Conservation (phyloP, 2,888 invertebrate species). For the Meiosimyza decipiens region DNA sequence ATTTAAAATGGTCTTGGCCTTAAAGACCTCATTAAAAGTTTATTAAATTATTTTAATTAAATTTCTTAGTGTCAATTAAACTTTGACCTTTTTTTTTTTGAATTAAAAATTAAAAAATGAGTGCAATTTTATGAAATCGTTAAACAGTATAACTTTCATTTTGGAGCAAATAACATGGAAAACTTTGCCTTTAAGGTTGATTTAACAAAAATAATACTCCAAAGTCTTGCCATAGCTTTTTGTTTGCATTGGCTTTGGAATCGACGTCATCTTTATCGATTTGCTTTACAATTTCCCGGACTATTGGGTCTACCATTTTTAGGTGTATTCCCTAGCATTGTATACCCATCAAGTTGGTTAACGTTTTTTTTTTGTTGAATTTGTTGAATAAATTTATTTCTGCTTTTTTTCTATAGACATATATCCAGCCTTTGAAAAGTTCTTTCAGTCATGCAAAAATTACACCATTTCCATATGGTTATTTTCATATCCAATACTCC, state of each 20-base stretch:
- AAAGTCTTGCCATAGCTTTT: background rate
- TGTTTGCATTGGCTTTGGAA: slow-evolving; percentile 6
- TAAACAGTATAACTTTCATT: too few relatives aligned
- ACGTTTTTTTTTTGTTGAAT: too few relatives aligned
- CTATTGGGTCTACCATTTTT: background rate
- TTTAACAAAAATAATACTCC: background rate
- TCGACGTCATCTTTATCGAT: background rate
- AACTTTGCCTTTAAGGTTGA: too few relatives aligned
- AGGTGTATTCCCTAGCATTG: background rate
- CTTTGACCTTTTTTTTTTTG: too few relatives aligned
- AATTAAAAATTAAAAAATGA: too few relatives aligned
- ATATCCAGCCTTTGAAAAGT: slow-evolving; percentile 6
- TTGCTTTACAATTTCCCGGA: slow-evolving; percentile 10
- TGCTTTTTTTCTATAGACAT: slow-evolving; percentile 7
- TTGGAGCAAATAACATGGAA: too few relatives aligned
- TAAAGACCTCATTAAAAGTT: too few relatives aligned
- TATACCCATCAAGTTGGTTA: background rate
- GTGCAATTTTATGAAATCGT: too few relatives aligned
- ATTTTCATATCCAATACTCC: slow-evolving; percentile 40
- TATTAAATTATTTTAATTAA: too few relatives aligned
- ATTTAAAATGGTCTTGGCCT: too few relatives aligned
- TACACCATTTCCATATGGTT: slow-evolving; percentile 42
- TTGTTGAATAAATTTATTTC: too few relatives aligned
- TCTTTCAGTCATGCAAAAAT: slow-evolving; percentile 34
- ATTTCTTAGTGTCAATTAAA: too few relatives aligned